Conservation (phyloP, 2,797 vertebrate genomes). For the Trichosurus vulpecula region DNA sequence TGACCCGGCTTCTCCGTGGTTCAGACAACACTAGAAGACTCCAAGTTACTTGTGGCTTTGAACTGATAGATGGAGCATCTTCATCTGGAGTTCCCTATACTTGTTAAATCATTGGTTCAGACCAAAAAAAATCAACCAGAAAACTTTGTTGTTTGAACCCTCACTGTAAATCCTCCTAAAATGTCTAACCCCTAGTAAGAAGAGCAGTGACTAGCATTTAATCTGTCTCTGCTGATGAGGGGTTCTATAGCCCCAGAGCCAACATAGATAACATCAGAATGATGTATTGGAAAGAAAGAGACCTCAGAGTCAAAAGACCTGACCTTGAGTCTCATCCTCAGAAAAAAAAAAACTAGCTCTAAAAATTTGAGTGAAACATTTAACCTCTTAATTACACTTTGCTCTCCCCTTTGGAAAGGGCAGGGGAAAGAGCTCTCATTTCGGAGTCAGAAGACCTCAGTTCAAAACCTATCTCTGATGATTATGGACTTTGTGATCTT, state of each 20-base stretch:
- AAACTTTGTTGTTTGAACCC: not conserved
- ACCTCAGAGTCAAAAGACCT: not conserved
- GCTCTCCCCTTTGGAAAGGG: not conserved
- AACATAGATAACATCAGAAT: not conserved
- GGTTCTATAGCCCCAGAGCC: not conserved
- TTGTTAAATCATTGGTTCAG: not conserved
- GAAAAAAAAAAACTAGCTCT: not conserved
- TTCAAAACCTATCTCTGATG: not conserved
- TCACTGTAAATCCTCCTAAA: not conserved
- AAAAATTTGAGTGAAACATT: not conserved
- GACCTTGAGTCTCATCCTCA: not conserved
- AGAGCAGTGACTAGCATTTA: not conserved
- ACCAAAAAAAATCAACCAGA: not conserved
- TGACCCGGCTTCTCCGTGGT: not conserved
- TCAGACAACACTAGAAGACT: not conserved
- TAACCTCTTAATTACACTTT: not conserved
- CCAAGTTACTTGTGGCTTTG: not conserved
- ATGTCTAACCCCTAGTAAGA: not conserved
- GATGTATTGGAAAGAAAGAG: not conserved
- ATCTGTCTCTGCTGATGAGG: not conserved
- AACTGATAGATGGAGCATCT: not conserved
- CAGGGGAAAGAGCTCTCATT: not conserved
- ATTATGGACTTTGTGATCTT: not conserved
- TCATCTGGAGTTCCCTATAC: not conserved
- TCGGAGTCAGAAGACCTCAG: too few relatives aligned